Evolutionary conservation across 2,888 invertebrate genomes (phyloP), one percentile per base, ranked within the genome.

Genomic region (Drosophila kanekoi): DNA sequence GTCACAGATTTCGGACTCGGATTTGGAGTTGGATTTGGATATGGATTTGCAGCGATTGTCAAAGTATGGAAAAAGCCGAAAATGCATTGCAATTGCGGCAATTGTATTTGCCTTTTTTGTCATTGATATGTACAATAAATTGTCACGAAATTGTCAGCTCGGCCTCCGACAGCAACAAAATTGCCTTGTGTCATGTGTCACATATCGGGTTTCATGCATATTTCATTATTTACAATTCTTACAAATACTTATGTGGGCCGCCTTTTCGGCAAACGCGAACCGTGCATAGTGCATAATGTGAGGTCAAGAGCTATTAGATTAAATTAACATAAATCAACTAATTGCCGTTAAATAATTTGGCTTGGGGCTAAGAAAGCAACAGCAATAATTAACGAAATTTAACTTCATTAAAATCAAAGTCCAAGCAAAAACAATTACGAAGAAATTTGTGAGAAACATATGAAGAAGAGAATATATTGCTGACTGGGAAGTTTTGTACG

Each of bases 71-170:
- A 20, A 18, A 38, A 44, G 44, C 41, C 20, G 47, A 20, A 61
- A 41, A 43, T 6, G 37, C 64, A 76, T 64, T 62, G 56, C 72
- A 85, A 80, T 66, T 70, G 69, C 67, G 47, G 66, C 79, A 73
- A 87, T 79, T 79, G 88, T 79, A 80, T 72, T 67, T 72, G 61
- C 70, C 68, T 77, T 84, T 73, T 77, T 64, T 63, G 87, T 75
- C 87, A 81, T 72, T 68, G 84, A 89, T 84, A 63, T 79, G 85
- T 75, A 71, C 77, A 83, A 86, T 86, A 85, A 88, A 85, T 85
- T 85, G 89, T 86, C 84, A 88, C 87, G 87, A 76, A 79, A 78
- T 70, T 80, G 80, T 70, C 78, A 65, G 60, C 67, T 57, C 56
- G 16, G 20, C 18, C 35, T 18, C 43, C 48, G 20, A 35, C 43